Percentiles rank a stretch among this genome's conserved stretches.
Conservation (phyloP, 2,797 vertebrate species). For the Dicrostonyx torquatus region DNA sequence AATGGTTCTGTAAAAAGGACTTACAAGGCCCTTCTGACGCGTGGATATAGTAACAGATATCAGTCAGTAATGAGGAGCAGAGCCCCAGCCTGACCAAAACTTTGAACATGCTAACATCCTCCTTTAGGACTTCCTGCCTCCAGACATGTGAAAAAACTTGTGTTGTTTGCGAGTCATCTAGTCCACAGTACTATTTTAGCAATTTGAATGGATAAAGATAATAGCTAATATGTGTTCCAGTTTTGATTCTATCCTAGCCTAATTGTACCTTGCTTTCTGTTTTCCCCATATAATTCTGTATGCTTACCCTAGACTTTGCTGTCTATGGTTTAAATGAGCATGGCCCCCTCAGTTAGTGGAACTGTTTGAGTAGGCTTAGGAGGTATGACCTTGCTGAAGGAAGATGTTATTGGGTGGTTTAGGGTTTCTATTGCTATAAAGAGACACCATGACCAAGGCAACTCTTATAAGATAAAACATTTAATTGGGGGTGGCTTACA, state of each 20-base stretch:
- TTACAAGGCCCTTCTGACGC: neutral
- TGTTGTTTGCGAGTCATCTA: neutral
- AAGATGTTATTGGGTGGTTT: neutral
- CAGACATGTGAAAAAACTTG: neutral
- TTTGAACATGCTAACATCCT: neutral
- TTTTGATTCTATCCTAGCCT: neutral
- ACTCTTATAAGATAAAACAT: neutral
- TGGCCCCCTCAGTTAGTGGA: neutral
- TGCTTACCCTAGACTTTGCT: neutral
- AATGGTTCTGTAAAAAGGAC: neutral
- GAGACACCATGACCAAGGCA: neutral
- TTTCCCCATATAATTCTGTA: slow-evolving; percentile 7
- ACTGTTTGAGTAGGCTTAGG: neutral
- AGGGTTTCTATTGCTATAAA: neutral
- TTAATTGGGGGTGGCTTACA: neutral
- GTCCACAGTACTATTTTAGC: neutral
- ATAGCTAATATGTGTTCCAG: neutral
- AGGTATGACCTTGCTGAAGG: neutral
- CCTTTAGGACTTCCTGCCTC: neutral
- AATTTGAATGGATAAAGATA: neutral
- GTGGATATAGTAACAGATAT: neutral
- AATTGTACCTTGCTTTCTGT: neutral
- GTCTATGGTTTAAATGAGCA: neutral
- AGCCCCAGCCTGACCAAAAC: neutral
- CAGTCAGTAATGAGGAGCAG: neutral